Percentiles rank a stretch among this genome's conserved stretches.
These are phyloP conservation scores for Psammodynastes pulverulentus DNA, from an alignment of 2,113 vertebrate species.

Conservation along the genomic window DNA sequence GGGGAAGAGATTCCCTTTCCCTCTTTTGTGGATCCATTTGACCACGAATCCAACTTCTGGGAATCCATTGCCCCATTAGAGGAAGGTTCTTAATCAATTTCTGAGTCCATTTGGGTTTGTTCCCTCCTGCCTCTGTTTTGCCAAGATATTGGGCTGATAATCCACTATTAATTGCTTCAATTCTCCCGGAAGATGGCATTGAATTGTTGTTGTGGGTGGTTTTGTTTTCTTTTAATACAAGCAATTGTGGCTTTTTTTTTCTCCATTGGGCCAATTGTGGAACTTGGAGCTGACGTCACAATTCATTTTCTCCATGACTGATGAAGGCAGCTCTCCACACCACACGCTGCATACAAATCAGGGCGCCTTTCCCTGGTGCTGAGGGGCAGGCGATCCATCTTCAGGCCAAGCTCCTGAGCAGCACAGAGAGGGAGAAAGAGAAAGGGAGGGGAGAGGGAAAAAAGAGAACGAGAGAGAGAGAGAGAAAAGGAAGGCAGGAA, in stretches of 20 bases:
- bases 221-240: constrained; percentile 9
- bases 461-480: not conserved
- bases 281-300: constrained; percentile 55
- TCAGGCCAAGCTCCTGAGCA: constrained; percentile 24
- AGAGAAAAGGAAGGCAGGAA: constrained; percentile 14
- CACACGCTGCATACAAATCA: constrained; percentile 56
- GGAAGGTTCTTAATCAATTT: constrained; percentile 42
- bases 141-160: constrained; percentile 69
- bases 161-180: constrained; percentile 72
- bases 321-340: constrained; percentile 54
- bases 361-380: constrained; percentile 52
- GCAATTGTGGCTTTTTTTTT: constrained; percentile 42
- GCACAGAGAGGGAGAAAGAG: constrained; percentile 28
- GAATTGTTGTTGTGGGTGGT: constrained; percentile 43
- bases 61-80: constrained; percentile 52
- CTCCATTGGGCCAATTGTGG: constrained; percentile 57
- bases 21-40: too few species aligned
- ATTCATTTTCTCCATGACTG: constrained; percentile 68
- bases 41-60: constrained; percentile 31
- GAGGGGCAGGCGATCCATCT: constrained; percentile 55
- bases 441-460: constrained; percentile 12
- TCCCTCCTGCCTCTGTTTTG: constrained; percentile 52
- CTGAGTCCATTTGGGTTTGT: constrained; percentile 41
- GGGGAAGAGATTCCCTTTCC: too few species aligned
- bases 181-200: constrained; percentile 60